phyloP scores from a whole-genome alignment of 2,888 invertebrate species.

The Pterostichus madidus region DNA sequence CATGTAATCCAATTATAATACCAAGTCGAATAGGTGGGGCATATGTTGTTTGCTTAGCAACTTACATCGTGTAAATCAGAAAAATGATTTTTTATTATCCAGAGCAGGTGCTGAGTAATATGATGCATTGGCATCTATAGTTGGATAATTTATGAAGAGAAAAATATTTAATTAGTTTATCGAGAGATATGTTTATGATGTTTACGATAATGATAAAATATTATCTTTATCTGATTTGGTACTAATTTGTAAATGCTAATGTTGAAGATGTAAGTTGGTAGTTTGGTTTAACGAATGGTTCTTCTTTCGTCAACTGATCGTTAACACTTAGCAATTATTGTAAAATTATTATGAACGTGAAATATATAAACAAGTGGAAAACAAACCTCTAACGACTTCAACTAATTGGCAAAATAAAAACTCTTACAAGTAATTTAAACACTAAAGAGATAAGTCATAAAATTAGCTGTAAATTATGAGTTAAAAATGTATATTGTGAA shows the following conservation, averaged over 20 bases:
- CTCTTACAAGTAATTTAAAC: too few relatives aligned
- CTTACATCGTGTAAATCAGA: slow-evolving; percentile 30
- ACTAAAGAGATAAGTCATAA: too few relatives aligned
- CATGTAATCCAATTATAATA: slow-evolving; percentile 41
- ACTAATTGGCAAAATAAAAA: too few relatives aligned
- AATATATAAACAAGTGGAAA: too few relatives aligned
- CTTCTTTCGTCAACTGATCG: background rate
- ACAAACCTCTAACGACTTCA: too few relatives aligned
- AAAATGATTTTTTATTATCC: slow-evolving; percentile 4
- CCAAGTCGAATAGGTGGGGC: slow-evolving; percentile 31
- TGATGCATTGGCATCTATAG: slow-evolving; percentile 2
- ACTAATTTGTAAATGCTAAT: slow-evolving; percentile 11
- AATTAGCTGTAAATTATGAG: too few relatives aligned
- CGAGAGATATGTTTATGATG: slow-evolving; percentile 12
- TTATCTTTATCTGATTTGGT: slow-evolving; percentile 8
- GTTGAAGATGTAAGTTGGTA: background rate
- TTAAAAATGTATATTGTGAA: too few relatives aligned
- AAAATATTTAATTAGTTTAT: slow-evolving; percentile 13
- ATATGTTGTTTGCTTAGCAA: slow-evolving; percentile 21
- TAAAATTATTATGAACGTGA: too few relatives aligned
- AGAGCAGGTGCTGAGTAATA: slow-evolving; percentile 18
- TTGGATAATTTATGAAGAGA: slow-evolving; percentile 1
- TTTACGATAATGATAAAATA: slow-evolving; percentile 12
- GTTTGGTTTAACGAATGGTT: background rate
- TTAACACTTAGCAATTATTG: too few relatives aligned